Conservation (phyloP, 2,113 vertebrate genomes). For the Limanda limanda region DNA sequence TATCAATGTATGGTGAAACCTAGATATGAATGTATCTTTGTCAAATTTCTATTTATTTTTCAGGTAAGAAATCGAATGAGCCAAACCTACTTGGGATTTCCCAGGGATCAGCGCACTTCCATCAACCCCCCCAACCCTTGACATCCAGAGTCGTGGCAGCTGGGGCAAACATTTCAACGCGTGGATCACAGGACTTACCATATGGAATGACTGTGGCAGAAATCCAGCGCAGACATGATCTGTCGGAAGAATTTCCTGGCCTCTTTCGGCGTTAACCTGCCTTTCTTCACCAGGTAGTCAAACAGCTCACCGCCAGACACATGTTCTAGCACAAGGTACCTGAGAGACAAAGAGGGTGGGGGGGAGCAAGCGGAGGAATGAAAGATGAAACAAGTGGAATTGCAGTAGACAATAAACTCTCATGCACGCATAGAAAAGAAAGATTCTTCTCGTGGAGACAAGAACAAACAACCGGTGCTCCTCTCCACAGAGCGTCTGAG, state of each 20-base stretch:
- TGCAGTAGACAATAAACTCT: slow-evolving; percentile 5
- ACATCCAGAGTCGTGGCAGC: neutral
- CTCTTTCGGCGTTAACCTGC: slow-evolving; percentile 97
- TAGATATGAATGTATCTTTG: no score
- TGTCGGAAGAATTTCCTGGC: slow-evolving; percentile 99
- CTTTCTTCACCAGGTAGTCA: slow-evolving; percentile 99
- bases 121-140: neutral
- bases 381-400: neutral
- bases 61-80: no score
- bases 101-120: neutral
- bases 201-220: slow-evolving; percentile 99
- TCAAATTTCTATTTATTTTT: neutral
- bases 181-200: slow-evolving; percentile 84
- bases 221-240: slow-evolving; percentile 99
- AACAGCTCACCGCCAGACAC: slow-evolving; percentile 98
- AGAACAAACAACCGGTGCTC: neutral
- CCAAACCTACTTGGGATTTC: no score
- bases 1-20: neutral
- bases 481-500: neutral
- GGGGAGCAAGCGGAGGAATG: neutral
- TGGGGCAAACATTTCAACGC: neutral
- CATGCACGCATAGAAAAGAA: neutral
- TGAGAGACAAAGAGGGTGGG: slow-evolving; percentile 60
- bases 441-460: neutral
- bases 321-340: slow-evolving; percentile 99